Evolutionary conservation across 2,797 vertebrate species (phyloP), one percentile per base, ranked within the genome.

Genomic region (Sebastes flavidus): DNA sequence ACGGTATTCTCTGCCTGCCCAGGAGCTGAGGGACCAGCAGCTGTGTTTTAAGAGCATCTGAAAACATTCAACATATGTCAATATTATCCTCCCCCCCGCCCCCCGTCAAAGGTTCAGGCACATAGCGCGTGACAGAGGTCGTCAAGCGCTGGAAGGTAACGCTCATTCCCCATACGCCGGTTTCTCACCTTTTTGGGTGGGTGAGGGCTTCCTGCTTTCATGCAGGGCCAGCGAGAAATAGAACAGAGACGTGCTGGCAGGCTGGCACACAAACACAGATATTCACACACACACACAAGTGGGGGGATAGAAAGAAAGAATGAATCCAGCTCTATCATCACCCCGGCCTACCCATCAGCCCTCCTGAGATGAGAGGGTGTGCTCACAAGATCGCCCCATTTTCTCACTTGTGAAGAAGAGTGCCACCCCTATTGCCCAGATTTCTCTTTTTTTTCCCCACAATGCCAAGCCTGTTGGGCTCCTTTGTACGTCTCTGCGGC

Each of bases 301-400:
- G 22, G n/a, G 38, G 42, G 75, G 78, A 61, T 3, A 65, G 49
- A 49, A 29, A 75, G 56, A 78, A 84, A 78, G 69, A 82, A 73
- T 78, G 79, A 87, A 89, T 91, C 84, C 82, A 90, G 86, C 89
- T 90, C 93, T 95, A 82, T 95, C 89, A 96, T 97, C 95, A 96
- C 89, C 72, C 89, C 72, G 67, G 90, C 92, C 92, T 80, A 85
- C 88, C 91, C 93, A 95, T 90, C 89, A 93, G 88, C 83, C 89
- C 93, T 88, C 92, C 92, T 93, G 92, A 97, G 96, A 96, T 96
- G 94, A 94, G 91, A 95, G 90, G 96, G 95, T 96, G 92, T 90
- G 92, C 88, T 92, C 80, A 89, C 91, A 93, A 93, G 82, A 92
- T 92, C 94, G 92, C 85, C 93, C 94, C 92, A 86, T 96, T 97